Percentiles rank a stretch among this genome's conserved stretches.
phyloP scores from a whole-genome alignment of 1,140 invertebrate genomes.

The Trachymyrmex cornetzi region DNA sequence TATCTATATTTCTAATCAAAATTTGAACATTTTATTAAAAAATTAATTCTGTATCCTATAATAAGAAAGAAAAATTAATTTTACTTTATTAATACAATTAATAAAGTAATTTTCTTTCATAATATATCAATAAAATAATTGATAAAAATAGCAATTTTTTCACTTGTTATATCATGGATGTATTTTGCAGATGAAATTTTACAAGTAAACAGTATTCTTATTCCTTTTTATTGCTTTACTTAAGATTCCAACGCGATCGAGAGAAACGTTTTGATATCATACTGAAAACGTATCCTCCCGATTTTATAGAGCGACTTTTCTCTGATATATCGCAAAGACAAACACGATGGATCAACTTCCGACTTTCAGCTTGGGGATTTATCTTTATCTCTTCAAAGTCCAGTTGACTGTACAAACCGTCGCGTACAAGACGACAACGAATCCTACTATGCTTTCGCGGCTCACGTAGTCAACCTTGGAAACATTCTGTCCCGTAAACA shows the following conservation, averaged over 20 bases:
- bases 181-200: not conserved
- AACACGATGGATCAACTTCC: conserved; percentile 23
- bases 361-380: conserved; percentile 28
- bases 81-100: not conserved
- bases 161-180: not conserved
- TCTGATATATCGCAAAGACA: conserved; percentile 6
- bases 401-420: not conserved
- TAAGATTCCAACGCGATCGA: not conserved
- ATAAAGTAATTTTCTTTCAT: not conserved
- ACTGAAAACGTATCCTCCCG: not conserved
- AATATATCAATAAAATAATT: not conserved
- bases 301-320: not conserved
- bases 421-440: not conserved
- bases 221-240: not conserved
- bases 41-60: not conserved
- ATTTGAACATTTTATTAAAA: not conserved
- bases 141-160: not conserved
- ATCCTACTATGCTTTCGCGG: conserved; percentile 2
- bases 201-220: not conserved
- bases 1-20: not conserved
- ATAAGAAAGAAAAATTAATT: not conserved
- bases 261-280: conserved; percentile 17
- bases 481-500: conserved; percentile 37
- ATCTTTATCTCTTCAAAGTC: not conserved
- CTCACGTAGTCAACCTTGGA: conserved; percentile 28